These are phyloP conservation scores for Macaria notata DNA, from an alignment of 2,888 invertebrate species.

Conservation along the genomic window DNA sequence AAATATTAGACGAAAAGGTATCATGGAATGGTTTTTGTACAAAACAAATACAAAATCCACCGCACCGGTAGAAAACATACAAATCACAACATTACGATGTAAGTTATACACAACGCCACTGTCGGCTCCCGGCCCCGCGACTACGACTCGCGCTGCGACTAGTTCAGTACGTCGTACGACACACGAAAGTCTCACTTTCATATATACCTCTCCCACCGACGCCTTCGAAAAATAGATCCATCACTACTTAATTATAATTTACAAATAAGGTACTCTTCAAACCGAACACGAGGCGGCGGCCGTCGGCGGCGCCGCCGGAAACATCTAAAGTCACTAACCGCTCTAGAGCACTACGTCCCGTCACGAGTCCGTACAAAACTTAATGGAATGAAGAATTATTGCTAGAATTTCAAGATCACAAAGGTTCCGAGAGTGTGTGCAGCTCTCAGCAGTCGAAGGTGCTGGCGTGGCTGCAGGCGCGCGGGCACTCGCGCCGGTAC, in stretches of 20 bases:
- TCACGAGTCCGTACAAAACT: conserved; percentile 71
- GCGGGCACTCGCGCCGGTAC: conserved; percentile 64
- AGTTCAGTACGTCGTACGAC: conserved; percentile 68
- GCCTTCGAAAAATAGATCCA: conserved; percentile 78
- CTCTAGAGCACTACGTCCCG: conserved; percentile 76
- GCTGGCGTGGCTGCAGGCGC: conserved; percentile 74
- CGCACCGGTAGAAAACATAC: conserved; percentile 66
- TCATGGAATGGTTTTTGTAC: conserved; percentile 81
- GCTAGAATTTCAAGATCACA: conserved; percentile 82
- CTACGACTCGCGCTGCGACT: conserved; percentile 73
- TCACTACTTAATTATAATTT: conserved; percentile 80
- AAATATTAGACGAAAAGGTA: conserved; percentile 73
- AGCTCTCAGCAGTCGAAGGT: conserved; percentile 79
- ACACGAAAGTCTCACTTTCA: conserved; percentile 78
- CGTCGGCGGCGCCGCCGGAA: conserved; percentile 55
- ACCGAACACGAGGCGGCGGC: conserved; percentile 70
- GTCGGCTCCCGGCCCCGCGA: conserved; percentile 44
- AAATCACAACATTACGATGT: conserved; percentile 70
- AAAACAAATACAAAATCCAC: conserved; percentile 75
- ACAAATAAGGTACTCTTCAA: conserved; percentile 79
- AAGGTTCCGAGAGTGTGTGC: conserved; percentile 60
- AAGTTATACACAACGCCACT: conserved; percentile 45
- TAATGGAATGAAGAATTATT: conserved; percentile 83
- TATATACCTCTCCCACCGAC: conserved; percentile 48
- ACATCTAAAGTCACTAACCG: conserved; percentile 71